phyloP scores from a whole-genome alignment of 2,113 vertebrate genomes.

The Casuarius casuarius region DNA sequence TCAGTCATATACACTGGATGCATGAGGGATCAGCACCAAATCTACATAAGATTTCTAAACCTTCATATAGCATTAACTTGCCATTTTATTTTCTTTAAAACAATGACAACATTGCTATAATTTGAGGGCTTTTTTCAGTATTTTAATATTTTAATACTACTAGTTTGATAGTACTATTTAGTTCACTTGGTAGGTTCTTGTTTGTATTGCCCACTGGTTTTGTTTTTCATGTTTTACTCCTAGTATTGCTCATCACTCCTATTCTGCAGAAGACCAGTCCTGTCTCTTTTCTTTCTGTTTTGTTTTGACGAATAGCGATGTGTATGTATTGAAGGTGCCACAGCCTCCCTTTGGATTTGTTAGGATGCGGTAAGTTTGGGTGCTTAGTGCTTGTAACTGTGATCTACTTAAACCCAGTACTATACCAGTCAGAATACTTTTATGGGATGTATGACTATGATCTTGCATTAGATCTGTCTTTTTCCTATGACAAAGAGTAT shows the following conservation, averaged over 20 bases:
- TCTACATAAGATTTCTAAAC: fast-evolving
- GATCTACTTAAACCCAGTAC: not conserved
- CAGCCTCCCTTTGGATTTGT: not conserved
- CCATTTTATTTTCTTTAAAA: not conserved
- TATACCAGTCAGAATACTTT: not conserved
- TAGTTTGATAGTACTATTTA: not conserved
- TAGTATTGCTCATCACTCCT: not conserved
- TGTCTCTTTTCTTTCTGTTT: not conserved
- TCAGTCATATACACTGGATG: fast-evolving
- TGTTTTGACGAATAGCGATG: not conserved
- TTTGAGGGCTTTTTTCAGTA: not conserved
- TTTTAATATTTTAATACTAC: not conserved
- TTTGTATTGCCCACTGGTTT: not conserved
- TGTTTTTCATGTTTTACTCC: not conserved
- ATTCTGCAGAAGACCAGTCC: not conserved
- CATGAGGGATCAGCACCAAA: not conserved
- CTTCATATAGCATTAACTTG: not conserved
- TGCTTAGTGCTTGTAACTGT: not conserved
- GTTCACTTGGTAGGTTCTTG: not conserved
- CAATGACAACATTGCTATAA: not conserved
- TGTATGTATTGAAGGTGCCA: not conserved
- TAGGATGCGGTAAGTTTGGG: not conserved
- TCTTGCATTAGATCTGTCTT: not conserved
- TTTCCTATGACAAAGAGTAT: not conserved
- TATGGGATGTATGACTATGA: not conserved